Evolutionary conservation across 2,797 vertebrate genomes (phyloP), one percentile per base, ranked within the genome.

Genomic region (Acrocephalus scirpaceus): DNA sequence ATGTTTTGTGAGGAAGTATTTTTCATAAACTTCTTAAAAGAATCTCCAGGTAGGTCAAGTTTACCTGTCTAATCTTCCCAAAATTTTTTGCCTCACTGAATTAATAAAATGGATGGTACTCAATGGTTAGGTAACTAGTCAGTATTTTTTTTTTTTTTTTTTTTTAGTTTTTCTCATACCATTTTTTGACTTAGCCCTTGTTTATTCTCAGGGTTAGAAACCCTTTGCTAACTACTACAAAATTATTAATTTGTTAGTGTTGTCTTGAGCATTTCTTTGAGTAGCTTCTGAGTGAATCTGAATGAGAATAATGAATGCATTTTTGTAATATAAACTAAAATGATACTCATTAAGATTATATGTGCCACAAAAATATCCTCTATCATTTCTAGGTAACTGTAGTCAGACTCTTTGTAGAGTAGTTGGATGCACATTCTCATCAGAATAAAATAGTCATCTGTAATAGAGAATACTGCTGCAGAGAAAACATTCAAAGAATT

Each of bases 191-290:
- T 64, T 56, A 83, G 17, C 17, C 16, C 4, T 64, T 83, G 21
- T 74, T 67, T 83, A 73, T 75, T 88, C 40, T 18, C 69, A 69
- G 14, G 10, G 11, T 38, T 25, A 64, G n/a, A 94, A 77, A 72
- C 0, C 2, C 13, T 65, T 7, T 1, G 1, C 13, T 54, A 48
- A 54, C 15, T 32, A 30, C 30, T 77, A 54, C 12, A 9, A 74
- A 45, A 9, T 62, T 80, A 29, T 67, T 78, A 61, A 81, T 81
- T 47, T 57, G 34, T 44, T 87, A 72, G 69, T 71, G 7, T 64
- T 12, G 26, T 77, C 57, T 64, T 1, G 4, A 80, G 3, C 19
- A n/a, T 58, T 88, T 58, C 8, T 86, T 45, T 56, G 22, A 48
- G 30, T 38, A 88, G 17, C 6, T 74, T 81, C 44, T 69, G 34